Evolutionary conservation across 2,113 vertebrate genomes (phyloP).

Genomic region (Kobus ellipsiprymnus): DNA sequence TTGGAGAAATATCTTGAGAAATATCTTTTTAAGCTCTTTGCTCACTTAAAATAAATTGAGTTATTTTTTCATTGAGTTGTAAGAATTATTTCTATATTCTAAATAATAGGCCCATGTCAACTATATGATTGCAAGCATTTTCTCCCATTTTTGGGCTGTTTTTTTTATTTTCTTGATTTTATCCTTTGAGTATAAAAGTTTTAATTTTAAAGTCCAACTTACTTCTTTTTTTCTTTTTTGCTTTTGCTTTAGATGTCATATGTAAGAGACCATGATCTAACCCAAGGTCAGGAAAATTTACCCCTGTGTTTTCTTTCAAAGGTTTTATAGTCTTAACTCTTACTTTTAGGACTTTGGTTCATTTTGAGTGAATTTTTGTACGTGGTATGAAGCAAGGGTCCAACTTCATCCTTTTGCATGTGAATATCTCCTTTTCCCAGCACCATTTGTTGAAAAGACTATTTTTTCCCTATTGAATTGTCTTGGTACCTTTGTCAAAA

Average conservation of each 20-base stretch:
- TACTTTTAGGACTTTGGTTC: not conserved
- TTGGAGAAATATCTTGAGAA: not conserved
- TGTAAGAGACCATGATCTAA: not conserved
- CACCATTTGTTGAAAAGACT: not conserved
- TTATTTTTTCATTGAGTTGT: not conserved
- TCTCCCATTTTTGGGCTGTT: not conserved
- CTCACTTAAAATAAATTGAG: not conserved
- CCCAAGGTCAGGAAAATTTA: not conserved
- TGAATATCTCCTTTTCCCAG: not conserved
- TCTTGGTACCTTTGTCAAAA: not conserved
- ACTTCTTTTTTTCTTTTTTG: not conserved
- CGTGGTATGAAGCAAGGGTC: not conserved
- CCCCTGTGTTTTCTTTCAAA: not conserved
- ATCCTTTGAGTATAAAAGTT: not conserved
- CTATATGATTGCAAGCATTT: not conserved
- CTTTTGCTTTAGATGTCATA: not conserved
- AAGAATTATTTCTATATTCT: not conserved
- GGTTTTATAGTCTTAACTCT: not conserved
- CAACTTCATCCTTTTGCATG: not conserved
- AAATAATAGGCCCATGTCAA: not conserved
- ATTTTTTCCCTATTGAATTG: not conserved
- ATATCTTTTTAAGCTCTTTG: not conserved
- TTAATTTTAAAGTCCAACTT: not conserved
- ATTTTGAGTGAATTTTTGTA: not conserved
- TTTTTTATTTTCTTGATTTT: conserved; percentile 15